A percentile compares a stretch with the other conserved stretches of the same genome.
phyloP scores from a whole-genome alignment of 2,113 vertebrate genomes.

The Cyprinodon tularosa region DNA sequence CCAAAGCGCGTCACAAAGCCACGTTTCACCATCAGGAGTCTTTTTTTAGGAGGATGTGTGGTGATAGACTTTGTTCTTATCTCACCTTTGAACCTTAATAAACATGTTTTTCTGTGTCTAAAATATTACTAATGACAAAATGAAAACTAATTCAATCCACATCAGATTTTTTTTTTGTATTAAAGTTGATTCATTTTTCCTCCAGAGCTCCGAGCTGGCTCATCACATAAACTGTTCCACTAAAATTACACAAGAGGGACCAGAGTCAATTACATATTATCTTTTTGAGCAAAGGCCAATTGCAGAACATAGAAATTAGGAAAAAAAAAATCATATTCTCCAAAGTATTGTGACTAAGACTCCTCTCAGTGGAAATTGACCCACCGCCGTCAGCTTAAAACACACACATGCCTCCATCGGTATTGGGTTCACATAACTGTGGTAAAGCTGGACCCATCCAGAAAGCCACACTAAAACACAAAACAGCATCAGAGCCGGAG shows the following conservation, averaged over 20 bases:
- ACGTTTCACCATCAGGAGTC: too few relatives aligned
- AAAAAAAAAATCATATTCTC: slow-evolving; percentile 35
- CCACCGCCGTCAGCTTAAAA: slow-evolving; percentile 51
- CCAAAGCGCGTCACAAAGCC: too few relatives aligned
- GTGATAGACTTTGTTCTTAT: too few relatives aligned
- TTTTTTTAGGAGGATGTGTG: neutral
- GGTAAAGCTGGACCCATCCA: slow-evolving; percentile 65
- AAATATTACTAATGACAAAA: neutral
- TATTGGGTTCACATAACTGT: slow-evolving; percentile 63
- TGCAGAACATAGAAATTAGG: slow-evolving; percentile 8
- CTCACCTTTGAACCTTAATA: too few relatives aligned
- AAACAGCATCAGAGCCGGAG: slow-evolving; percentile 15
- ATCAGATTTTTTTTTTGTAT: neutral
- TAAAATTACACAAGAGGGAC: slow-evolving; percentile 5
- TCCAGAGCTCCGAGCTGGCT: neutral
- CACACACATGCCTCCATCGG: slow-evolving; percentile 50
- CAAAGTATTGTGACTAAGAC: slow-evolving; percentile 61
- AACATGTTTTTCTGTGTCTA: neutral
- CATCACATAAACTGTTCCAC: neutral
- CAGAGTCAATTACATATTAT: slow-evolving; percentile 23
- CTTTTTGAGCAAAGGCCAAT: slow-evolving; percentile 1
- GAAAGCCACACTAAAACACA: slow-evolving; percentile 54
- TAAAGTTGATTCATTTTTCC: neutral
- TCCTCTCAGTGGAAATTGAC: slow-evolving; percentile 28
- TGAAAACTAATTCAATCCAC: neutral